Evolutionary conservation across 2,888 invertebrate genomes (phyloP).

Genomic region (Drosophila koepferae): DNA sequence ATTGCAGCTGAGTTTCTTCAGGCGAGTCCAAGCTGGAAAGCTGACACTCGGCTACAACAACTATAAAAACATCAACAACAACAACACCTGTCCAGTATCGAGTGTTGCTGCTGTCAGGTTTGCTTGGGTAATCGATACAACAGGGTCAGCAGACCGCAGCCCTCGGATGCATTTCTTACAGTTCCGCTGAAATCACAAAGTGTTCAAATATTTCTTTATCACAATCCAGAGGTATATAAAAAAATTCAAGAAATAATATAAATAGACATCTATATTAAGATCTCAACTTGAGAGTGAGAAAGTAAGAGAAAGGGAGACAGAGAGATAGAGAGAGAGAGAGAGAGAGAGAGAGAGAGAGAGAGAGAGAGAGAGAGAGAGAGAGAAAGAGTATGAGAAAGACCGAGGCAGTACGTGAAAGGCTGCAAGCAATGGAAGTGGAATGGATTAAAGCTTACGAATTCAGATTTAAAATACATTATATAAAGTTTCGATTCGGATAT

Average conservation of each 20-base stretch:
- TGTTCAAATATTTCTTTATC: conserved; percentile 8
- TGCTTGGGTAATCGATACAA: conserved; percentile 49
- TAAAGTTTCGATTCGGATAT: background rate
- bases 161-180: conserved; percentile 41
- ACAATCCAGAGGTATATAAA: background rate
- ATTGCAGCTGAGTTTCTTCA: conserved; percentile 34
- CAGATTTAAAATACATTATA: too few relatives aligned
- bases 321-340: background rate
- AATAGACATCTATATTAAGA: background rate
- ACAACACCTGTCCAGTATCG: conserved; percentile 37
- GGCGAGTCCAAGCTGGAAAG: conserved; percentile 47
- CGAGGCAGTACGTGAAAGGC: background rate
- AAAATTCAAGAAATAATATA: background rate
- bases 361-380: background rate
- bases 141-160: conserved; percentile 57
- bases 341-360: background rate
- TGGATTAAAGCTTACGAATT: background rate
- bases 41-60: conserved; percentile 20
- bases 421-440: background rate
- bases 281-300: background rate
- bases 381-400: background rate
- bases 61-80: background rate
- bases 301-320: background rate
- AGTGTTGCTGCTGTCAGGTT: conserved; percentile 25
- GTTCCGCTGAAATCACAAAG: conserved; percentile 36